phyloP scores from a whole-genome alignment of 30 jellyfish, hydroid and myxozoan genomes.

The Sanderia malayensis region DNA sequence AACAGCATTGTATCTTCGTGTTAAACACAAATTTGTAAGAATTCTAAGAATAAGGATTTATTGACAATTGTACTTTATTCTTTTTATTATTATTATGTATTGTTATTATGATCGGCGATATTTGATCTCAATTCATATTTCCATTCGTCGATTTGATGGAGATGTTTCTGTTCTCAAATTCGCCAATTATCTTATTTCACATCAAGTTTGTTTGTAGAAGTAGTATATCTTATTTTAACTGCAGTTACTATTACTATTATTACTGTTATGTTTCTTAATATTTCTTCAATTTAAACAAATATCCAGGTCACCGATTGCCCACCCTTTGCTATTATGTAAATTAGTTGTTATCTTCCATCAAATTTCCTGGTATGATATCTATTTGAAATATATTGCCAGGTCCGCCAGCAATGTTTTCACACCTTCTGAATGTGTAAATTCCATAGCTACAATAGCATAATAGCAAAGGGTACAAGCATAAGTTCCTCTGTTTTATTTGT shows the following conservation, averaged over 20 bases:
- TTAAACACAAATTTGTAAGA: conserved; percentile 47
- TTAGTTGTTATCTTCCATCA: no score
- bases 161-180: conserved; percentile 4
- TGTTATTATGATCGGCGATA: not conserved
- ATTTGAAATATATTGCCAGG: no score
- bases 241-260: no score
- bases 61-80: not conserved
- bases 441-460: no score
- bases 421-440: no score
- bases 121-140: not conserved
- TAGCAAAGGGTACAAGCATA: no score
- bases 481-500: no score
- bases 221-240: not conserved
- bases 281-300: not conserved
- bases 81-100: not conserved
- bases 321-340: no score
- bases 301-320: not conserved
- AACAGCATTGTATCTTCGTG: conserved; percentile 50
- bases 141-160: not conserved
- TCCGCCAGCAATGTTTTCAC: no score
- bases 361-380: no score
- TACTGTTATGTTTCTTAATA: not conserved
- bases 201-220: not conserved
- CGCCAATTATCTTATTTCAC: not conserved
- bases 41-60: not conserved